These are phyloP conservation scores for Anguilla rostrata DNA, from an alignment of 2,113 vertebrate genomes.

Conservation along the genomic window DNA sequence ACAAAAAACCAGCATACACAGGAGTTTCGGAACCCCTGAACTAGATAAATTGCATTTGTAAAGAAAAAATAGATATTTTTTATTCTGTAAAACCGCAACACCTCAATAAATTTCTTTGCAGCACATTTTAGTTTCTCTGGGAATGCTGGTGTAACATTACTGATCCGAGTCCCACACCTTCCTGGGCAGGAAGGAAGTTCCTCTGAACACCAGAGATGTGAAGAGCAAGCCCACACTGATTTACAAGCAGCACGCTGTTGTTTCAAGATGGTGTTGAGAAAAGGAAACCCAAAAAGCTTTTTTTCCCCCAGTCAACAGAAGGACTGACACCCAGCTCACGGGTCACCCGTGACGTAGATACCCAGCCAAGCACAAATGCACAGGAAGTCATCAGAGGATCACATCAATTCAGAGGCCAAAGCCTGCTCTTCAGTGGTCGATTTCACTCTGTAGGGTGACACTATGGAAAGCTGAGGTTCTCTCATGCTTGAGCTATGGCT, in stretches of 20 bases:
- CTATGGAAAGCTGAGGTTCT: not conserved
- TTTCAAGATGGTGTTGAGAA: not conserved
- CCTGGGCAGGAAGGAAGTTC: not conserved
- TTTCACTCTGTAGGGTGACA: not conserved
- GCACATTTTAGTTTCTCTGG: conserved; percentile 11
- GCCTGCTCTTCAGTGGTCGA: not conserved
- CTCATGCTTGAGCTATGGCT: not conserved
- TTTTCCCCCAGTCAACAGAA: not conserved
- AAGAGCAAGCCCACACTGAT: not conserved
- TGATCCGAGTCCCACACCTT: not conserved
- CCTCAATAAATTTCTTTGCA: not conserved
- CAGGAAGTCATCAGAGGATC: not conserved
- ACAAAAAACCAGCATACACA: too few species aligned
- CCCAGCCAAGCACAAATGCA: not conserved
- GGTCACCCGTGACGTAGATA: conserved; percentile 11
- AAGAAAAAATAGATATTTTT: not conserved
- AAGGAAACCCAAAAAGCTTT: not conserved
- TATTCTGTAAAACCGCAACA: not conserved
- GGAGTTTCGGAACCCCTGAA: too few species aligned
- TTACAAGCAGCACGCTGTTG: not conserved
- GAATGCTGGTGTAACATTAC: conserved; percentile 7
- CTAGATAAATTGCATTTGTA: too few species aligned
- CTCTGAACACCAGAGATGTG: not conserved
- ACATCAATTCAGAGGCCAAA: not conserved
- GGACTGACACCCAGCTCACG: not conserved